phyloP scores from a whole-genome alignment of 1,140 invertebrate genomes.

The Scaptomyza graminum region DNA sequence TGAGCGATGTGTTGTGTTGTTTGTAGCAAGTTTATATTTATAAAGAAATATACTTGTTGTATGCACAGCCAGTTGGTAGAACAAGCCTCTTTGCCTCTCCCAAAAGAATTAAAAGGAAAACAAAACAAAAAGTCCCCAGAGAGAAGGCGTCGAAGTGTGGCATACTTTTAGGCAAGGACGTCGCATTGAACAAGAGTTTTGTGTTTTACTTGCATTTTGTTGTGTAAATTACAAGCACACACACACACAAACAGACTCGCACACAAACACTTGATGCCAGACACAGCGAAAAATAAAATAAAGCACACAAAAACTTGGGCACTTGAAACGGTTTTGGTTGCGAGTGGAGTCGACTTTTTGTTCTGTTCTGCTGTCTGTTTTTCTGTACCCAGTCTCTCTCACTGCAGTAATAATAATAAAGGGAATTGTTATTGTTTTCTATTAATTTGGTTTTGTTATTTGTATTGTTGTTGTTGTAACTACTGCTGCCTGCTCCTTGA shows the following conservation, averaged over 20 bases:
- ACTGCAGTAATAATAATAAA: slow-evolving; percentile 63
- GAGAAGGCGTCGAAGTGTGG: slow-evolving; percentile 38
- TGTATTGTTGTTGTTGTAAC: slow-evolving; percentile 44
- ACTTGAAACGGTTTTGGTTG: slow-evolving; percentile 32
- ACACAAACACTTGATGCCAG: slow-evolving; percentile 19
- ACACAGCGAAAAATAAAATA: slow-evolving; percentile 35
- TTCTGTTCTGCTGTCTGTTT: slow-evolving; percentile 8
- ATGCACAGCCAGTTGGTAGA: neutral
- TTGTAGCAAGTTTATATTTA: slow-evolving; percentile 26
- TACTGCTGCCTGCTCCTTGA: slow-evolving; percentile 2
- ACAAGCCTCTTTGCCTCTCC: neutral
- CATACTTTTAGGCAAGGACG: slow-evolving; percentile 42
- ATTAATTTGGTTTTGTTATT: slow-evolving; percentile 52
- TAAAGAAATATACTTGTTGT: slow-evolving; percentile 9
- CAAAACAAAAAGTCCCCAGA: slow-evolving; percentile 2
- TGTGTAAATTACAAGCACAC: slow-evolving; percentile 40
- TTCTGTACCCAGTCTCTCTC: slow-evolving; percentile 38
- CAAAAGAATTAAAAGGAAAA: neutral
- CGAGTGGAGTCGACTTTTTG: slow-evolving; percentile 21
- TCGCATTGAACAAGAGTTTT: slow-evolving; percentile 30
- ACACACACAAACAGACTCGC: slow-evolving; percentile 4
- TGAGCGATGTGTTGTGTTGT: slow-evolving; percentile 22
- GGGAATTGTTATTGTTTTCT: slow-evolving; percentile 60
- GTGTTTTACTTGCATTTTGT: slow-evolving; percentile 46
- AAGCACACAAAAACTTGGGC: slow-evolving; percentile 47